phyloP scores from a whole-genome alignment of 2,797 vertebrate genomes.

The Catamblyrhynchus diadema region DNA sequence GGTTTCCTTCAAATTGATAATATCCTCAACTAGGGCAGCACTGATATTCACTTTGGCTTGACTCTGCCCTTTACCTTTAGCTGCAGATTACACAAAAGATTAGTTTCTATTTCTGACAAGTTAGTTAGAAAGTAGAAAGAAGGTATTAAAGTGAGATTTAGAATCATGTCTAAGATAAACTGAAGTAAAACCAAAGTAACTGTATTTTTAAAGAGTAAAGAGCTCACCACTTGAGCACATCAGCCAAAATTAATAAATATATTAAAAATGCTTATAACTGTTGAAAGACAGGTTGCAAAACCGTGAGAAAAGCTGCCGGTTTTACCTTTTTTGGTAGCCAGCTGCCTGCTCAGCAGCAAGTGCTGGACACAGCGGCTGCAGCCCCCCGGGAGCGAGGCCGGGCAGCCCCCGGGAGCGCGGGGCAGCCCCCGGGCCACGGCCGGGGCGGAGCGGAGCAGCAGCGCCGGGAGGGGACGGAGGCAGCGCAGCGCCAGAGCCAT shows the following conservation, averaged over 20 bases:
- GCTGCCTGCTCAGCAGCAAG: conserved; percentile 69
- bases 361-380: neutral
- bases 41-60: conserved; percentile 87
- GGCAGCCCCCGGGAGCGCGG: neutral
- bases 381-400: neutral
- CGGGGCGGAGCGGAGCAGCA: conserved; percentile 55
- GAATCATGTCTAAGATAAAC: neutral
- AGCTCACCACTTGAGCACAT: neutral
- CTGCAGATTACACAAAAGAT: conserved; percentile 63
- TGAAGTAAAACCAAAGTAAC: neutral
- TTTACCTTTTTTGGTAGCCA: conserved; percentile 93
- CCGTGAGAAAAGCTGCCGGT: conserved; percentile 5
- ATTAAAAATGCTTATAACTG: neutral
- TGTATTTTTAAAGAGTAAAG: neutral
- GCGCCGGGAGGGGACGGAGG: conserved; percentile 71
- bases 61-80: conserved; percentile 86
- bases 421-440: conserved; percentile 16
- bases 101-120: neutral
- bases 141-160: neutral
- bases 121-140: neutral
- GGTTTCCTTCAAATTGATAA: conserved; percentile 88
- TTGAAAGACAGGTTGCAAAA: neutral
- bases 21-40: conserved; percentile 86
- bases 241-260: neutral
- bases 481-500: conserved; percentile 78